Evolutionary conservation across 2,888 invertebrate species (phyloP).

Genomic region (Hybos culiciformis): DNA sequence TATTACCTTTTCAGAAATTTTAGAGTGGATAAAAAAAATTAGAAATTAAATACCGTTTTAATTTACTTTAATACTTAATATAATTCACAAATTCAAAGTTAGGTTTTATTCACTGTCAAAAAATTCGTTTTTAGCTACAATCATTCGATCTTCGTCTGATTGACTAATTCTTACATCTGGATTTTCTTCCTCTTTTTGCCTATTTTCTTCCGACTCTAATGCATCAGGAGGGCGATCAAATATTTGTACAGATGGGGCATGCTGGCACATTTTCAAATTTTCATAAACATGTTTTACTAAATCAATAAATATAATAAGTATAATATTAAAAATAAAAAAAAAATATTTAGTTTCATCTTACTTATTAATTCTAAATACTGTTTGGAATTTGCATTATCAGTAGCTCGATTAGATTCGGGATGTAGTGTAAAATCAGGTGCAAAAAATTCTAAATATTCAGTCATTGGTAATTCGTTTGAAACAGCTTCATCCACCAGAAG

Average conservation of each 20-base stretch:
- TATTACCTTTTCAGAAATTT: too few relatives aligned
- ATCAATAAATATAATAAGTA: too few relatives aligned
- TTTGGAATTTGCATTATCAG: slow-evolving; percentile 89
- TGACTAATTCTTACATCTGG: slow-evolving; percentile 67
- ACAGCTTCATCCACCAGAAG: slow-evolving; percentile 84
- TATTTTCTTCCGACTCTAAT: slow-evolving; percentile 51
- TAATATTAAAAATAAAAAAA: too few relatives aligned
- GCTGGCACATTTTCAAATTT: slow-evolving; percentile 83
- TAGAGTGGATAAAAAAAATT: too few relatives aligned
- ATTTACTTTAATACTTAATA: too few relatives aligned
- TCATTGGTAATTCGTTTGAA: slow-evolving; percentile 87
- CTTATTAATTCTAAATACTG: slow-evolving; percentile 80
- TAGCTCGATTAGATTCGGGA: slow-evolving; percentile 75
- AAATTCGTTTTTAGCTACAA: slow-evolving; percentile 78
- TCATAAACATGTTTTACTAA: slow-evolving; percentile 77
- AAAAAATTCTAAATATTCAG: slow-evolving; percentile 93
- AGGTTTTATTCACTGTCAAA: slow-evolving; percentile 84
- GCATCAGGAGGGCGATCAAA: slow-evolving; percentile 81
- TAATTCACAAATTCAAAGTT: too few relatives aligned
- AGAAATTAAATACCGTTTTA: too few relatives aligned
- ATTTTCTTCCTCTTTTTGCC: slow-evolving; percentile 61
- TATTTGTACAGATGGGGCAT: slow-evolving; percentile 96
- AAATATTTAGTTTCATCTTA: too few relatives aligned
- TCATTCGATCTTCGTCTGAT: slow-evolving; percentile 66
- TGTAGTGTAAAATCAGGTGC: slow-evolving; percentile 93